Conservation (phyloP, 1,140 invertebrate genomes). For the Drosophila sturtevanti region DNA sequence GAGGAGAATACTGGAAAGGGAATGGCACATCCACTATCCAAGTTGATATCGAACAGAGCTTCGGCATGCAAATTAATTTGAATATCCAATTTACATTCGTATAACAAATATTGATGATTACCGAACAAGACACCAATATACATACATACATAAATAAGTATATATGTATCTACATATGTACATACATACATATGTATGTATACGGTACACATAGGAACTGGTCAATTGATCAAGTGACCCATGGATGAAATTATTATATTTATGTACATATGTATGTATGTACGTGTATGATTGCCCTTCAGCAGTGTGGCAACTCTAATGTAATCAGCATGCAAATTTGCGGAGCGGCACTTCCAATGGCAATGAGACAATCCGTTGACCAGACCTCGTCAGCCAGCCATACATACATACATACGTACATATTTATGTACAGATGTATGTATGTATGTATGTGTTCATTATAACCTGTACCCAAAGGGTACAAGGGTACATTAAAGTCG, state of each 20-base stretch:
- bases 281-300: conserved; percentile 7
- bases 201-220: background rate
- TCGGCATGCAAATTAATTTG: conserved; percentile 42
- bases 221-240: conserved; percentile 27
- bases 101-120: conserved; percentile 21
- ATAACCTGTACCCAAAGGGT: too few species aligned
- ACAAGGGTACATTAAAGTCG: too few species aligned
- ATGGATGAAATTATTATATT: conserved; percentile 44
- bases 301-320: background rate
- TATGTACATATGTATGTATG: too few species aligned
- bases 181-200: conserved; percentile 5
- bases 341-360: conserved; percentile 23
- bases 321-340: conserved; percentile 34
- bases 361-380: background rate
- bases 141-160: conserved; percentile 5
- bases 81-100: conserved; percentile 29
- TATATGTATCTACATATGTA: too few species aligned
- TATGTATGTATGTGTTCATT: too few species aligned
- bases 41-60: conserved; percentile 47
- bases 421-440: too few species aligned
- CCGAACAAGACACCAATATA: conserved; percentile 16
- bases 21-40: conserved; percentile 6
- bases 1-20: conserved; percentile 3
- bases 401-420: too few species aligned
- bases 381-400: background rate